phyloP scores from a whole-genome alignment of 2,797 vertebrate species.

The Nyctibius grandis region DNA sequence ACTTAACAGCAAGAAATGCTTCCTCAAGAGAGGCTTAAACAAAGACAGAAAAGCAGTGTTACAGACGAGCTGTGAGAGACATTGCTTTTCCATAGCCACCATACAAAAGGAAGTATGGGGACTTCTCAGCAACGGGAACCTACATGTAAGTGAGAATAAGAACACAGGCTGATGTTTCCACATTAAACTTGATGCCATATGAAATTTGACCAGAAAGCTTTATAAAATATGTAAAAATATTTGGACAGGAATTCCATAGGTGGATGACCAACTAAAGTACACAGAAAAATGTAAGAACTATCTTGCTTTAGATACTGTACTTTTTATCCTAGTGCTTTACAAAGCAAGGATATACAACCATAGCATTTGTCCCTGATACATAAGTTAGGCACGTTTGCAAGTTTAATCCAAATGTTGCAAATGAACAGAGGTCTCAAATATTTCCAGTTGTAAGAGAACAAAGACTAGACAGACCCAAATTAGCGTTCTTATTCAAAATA shows the following conservation, averaged over 20 bases:
- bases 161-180: background rate
- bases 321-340: background rate
- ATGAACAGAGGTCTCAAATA: fast-evolving
- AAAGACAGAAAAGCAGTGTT: background rate
- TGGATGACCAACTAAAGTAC: background rate
- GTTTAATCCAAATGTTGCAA: fast-evolving
- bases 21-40: background rate
- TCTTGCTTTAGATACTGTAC: background rate
- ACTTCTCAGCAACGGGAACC: background rate
- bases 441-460: background rate
- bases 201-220: background rate
- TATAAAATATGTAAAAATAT: fast-evolving
- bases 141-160: background rate
- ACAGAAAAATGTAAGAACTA: fast-evolving
- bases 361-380: fast-evolving
- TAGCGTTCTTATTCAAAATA: background rate
- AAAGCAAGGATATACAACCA: background rate
- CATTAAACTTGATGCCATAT: background rate
- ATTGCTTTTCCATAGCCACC: fast-evolving
- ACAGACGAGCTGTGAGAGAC: background rate
- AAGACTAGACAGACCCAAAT: background rate
- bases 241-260: background rate
- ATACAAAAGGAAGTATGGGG: fast-evolving
- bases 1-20: background rate
- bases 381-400: background rate